phyloP scores from a whole-genome alignment of 2,113 vertebrate species.

The Aplodontia rufa region DNA sequence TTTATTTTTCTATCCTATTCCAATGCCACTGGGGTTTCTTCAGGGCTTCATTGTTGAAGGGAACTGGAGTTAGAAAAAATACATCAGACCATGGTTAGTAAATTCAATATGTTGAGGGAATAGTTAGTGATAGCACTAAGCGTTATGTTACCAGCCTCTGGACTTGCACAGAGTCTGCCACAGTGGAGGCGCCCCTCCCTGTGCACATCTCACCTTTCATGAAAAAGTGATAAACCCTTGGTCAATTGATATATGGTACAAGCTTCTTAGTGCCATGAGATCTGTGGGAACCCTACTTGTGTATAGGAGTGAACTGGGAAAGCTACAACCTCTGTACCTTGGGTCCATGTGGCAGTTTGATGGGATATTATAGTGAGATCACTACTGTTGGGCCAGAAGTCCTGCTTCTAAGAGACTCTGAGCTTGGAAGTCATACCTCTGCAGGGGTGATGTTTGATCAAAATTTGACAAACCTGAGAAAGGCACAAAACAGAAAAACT shows the following conservation, averaged over 20 bases:
- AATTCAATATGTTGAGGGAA: not conserved
- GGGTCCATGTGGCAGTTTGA: not conserved
- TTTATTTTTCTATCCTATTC: too few relatives aligned
- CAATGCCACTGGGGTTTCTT: not conserved
- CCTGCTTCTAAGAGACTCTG: not conserved
- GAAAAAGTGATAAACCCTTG: not conserved
- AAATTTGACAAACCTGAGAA: not conserved
- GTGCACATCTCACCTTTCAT: not conserved
- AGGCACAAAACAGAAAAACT: too few relatives aligned
- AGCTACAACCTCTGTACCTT: not conserved
- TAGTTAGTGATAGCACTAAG: not conserved
- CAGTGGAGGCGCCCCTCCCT: not conserved
- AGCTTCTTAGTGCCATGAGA: too few relatives aligned
- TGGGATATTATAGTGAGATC: not conserved
- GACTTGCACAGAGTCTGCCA: not conserved
- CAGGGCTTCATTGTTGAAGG: not conserved
- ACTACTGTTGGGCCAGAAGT: not conserved
- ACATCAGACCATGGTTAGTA: not conserved
- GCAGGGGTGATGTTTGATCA: not conserved
- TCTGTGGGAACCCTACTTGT: fast-evolving
- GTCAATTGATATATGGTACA: fast-evolving
- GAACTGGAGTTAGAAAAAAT: not conserved
- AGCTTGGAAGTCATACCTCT: not conserved
- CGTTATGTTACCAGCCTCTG: not conserved
- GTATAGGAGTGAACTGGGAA: not conserved